Percentiles rank a stretch among this genome's conserved stretches.
These are phyloP conservation scores for Anseranas semipalmata DNA, from an alignment of 2,113 vertebrate genomes.

Conservation along the genomic window DNA sequence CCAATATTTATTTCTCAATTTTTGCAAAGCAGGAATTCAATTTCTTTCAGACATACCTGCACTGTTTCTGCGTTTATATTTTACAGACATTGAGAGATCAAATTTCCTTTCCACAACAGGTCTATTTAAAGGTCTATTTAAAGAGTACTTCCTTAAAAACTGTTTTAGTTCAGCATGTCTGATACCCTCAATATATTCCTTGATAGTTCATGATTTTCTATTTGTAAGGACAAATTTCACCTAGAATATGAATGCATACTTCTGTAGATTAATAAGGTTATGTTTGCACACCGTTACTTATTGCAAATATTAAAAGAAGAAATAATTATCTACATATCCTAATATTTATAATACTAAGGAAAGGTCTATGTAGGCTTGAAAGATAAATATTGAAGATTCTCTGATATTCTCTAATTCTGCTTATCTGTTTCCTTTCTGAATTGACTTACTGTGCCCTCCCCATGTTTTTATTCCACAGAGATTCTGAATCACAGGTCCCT, in stretches of 20 bases:
- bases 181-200: not conserved
- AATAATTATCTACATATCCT: not conserved
- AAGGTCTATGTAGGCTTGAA: not conserved
- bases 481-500: not conserved
- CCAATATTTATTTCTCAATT: not conserved
- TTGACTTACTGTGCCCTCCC: rapidly evolving
- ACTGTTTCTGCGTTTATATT: not conserved
- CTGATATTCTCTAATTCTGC: not conserved
- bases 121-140: not conserved
- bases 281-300: not conserved
- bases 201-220: not conserved
- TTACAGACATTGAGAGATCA: not conserved
- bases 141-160: rapidly evolving
- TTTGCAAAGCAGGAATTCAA: not conserved
- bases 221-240: not conserved
- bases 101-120: not conserved
- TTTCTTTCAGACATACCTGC: not conserved
- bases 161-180: not conserved
- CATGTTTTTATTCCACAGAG: not conserved
- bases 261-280: rapidly evolving
- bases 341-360: not conserved
- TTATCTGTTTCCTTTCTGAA: not conserved
- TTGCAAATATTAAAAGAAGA: not conserved
- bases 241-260: not conserved
- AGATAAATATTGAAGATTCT: not conserved